Evolutionary conservation across 1,140 invertebrate species (phyloP).

Genomic region (Liolophura sinensis): DNA sequence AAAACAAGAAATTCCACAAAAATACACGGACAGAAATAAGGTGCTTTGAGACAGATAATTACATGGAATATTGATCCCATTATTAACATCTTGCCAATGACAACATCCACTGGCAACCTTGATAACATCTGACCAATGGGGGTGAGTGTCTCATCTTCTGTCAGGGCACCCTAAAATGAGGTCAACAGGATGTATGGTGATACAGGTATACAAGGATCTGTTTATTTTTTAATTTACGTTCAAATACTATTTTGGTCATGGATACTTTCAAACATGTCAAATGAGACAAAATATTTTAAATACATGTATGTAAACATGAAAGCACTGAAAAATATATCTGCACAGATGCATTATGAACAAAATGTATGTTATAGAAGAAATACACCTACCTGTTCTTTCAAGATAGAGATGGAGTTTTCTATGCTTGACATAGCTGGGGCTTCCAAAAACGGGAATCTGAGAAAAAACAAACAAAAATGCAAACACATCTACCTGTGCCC

Average conservation of each 20-base stretch:
- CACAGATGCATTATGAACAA: too few relatives aligned
- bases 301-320: too few relatives aligned
- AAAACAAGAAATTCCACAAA: not conserved
- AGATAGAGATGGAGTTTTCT: constrained; percentile 81
- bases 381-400: constrained; percentile 73
- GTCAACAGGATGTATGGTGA: constrained; percentile 21
- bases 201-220: too few relatives aligned
- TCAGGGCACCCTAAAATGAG: constrained; percentile 75
- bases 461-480: too few relatives aligned
- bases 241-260: not conserved
- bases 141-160: constrained; percentile 84
- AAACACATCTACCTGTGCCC: too few relatives aligned
- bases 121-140: constrained; percentile 85
- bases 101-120: constrained; percentile 90
- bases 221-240: not conserved
- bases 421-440: constrained; percentile 77
- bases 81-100: constrained; percentile 95
- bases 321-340: too few relatives aligned
- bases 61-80: constrained; percentile 82
- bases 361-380: not conserved
- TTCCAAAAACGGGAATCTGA: constrained; percentile 94
- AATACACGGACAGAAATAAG: not conserved
- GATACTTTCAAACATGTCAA: too few relatives aligned
- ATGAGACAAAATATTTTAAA: too few relatives aligned
- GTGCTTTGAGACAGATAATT: constrained; percentile 11